Conservation (phyloP, 2,797 vertebrate genomes). For the Eulemur mongoz region DNA sequence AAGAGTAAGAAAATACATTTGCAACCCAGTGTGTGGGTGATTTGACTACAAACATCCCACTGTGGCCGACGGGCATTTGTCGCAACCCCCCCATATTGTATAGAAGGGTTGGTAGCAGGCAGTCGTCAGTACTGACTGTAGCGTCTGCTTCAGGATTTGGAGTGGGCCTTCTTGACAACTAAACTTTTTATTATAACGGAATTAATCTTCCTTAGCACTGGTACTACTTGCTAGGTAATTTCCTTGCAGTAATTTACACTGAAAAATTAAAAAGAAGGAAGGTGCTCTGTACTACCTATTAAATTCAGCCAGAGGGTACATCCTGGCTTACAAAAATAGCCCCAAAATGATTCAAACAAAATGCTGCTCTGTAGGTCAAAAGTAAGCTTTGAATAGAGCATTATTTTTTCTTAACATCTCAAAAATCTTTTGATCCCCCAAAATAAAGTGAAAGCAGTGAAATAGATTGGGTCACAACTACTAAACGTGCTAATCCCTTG, state of each 20-base stretch:
- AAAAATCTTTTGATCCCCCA: background rate
- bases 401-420: slow-evolving; percentile 1
- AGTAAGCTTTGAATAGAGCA: background rate
- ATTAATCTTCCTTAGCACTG: background rate
- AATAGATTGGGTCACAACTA: background rate
- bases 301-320: background rate
- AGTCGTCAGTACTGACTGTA: rapidly evolving
- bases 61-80: background rate
- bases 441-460: slow-evolving; percentile 20
- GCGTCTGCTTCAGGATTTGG: background rate
- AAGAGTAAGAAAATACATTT: background rate
- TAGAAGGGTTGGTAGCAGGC: background rate
- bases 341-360: background rate
- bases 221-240: background rate
- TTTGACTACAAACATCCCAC: background rate
- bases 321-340: slow-evolving; percentile 3
- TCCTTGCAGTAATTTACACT: background rate
- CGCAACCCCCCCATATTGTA: rapidly evolving
- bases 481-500: slow-evolving; percentile 20
- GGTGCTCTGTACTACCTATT: background rate
- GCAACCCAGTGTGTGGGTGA: background rate
- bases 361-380: background rate
- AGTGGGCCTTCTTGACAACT: background rate
- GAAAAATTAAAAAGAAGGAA: slow-evolving; percentile 5
- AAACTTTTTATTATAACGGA: background rate